These are phyloP conservation scores for Parazoanthus darwini DNA, from an alignment of 92 coral and sea anemone genomes.

Conservation along the genomic window DNA sequence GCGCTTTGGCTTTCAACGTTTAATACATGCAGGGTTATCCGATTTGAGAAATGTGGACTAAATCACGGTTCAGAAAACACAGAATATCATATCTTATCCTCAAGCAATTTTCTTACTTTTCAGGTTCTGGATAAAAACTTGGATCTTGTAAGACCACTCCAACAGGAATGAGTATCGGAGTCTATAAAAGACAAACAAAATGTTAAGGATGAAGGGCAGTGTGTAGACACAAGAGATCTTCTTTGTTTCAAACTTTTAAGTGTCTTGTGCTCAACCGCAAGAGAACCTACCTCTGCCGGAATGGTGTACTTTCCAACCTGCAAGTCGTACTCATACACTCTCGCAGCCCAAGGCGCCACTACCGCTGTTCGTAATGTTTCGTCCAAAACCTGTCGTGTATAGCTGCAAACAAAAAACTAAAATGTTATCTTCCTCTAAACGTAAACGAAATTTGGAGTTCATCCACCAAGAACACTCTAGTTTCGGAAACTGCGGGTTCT, in stretches of 20 bases:
- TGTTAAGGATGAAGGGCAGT: not conserved
- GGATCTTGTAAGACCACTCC: slow-evolving; percentile 78
- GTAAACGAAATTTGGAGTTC: not conserved
- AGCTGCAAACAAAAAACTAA: slow-evolving; percentile 45
- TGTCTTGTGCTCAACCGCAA: not conserved
- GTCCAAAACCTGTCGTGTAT: slow-evolving; percentile 86
- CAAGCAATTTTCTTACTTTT: slow-evolving; percentile 51
- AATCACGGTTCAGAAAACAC: not conserved
- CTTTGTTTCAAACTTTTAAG: not conserved
- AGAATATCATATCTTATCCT: not conserved
- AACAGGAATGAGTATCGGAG: slow-evolving; percentile 51
- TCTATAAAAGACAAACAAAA: slow-evolving; percentile 45
- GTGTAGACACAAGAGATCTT: not conserved
- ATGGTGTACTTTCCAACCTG: slow-evolving; percentile 78
- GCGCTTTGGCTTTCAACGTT: too few species aligned
- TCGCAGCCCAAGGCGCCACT: slow-evolving; percentile 88
- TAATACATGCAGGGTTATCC: too few species aligned
- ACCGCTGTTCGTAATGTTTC: slow-evolving; percentile 86
- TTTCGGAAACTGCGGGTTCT: too few species aligned
- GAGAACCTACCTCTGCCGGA: slow-evolving; percentile 72
- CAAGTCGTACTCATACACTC: slow-evolving; percentile 83
- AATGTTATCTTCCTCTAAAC: not conserved
- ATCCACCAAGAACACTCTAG: not conserved
- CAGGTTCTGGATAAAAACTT: slow-evolving; percentile 81
- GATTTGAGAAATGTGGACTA: not conserved